Evolutionary conservation across 2,113 vertebrate species (phyloP), one percentile per base, ranked within the genome.

Genomic region (Pantherophis guttatus): DNA sequence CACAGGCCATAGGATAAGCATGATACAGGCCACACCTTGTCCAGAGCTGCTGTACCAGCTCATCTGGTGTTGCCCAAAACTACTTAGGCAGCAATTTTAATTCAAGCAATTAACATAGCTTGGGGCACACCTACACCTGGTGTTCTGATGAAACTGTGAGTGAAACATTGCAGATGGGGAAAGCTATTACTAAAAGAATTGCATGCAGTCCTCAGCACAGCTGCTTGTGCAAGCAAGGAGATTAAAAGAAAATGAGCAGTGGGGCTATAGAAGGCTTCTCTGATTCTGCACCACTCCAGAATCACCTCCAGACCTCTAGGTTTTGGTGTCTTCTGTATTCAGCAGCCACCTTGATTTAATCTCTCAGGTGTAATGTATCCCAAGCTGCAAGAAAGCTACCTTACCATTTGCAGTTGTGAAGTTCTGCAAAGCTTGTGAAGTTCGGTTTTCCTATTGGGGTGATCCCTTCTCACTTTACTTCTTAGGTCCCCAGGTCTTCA

Each of bases 31-130:
- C 52, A 92, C 94, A 59, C 92, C 96, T 92, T 87, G 94, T 92
- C 91, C 93, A 39, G 94, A 94, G 94, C 81, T 93, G 93, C 92
- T 93, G 29, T 26, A 39, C 89, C 21, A 53, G 91, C 90, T 94
- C 89, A 94, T 91, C 92, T 52, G 89, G 90, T 94, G 75, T 13
- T 0, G 17, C 86, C 86, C 90, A 87, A 91, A 53, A 87, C 93
- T 3, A 15, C 95, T 96, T 93, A 50, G 91, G 93, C 94, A 94
- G 95, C 93, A 95, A 91, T 93, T 94, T 89, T 0, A 86, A 95
- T 96, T 96, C 97, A 97, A 96, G 94, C 96, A 97, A 70, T 96
- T 96, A 93, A 54, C 59, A 93, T 95, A 93, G 93, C 90, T 53
- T 50, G 95, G 94, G 95, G 57, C 92, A 95, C 97, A 5, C 98